A percentile compares a stretch with the other conserved stretches of the same genome.
These are phyloP conservation scores for Ranitomeya imitator DNA, from an alignment of 2,113 vertebrate species.

Conservation along the genomic window DNA sequence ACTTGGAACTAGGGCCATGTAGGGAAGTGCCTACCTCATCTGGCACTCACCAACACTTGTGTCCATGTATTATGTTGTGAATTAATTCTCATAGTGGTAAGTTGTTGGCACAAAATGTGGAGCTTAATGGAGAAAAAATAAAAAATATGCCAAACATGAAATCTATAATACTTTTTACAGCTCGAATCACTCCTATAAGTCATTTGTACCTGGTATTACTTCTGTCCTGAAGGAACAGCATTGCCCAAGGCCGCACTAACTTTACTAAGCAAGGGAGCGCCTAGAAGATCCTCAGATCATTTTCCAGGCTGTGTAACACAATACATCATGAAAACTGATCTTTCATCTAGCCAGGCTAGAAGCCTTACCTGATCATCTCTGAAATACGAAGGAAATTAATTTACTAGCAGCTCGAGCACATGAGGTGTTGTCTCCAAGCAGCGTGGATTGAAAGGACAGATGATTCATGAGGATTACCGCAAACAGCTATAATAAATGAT, in stretches of 20 bases:
- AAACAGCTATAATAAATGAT: background rate
- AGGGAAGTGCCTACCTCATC: too few relatives aligned
- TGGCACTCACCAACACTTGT: too few relatives aligned
- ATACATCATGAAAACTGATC: constrained; percentile 30
- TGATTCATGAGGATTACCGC: background rate
- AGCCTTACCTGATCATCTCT: background rate
- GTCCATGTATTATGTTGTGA: too few relatives aligned
- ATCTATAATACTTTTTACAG: too few relatives aligned
- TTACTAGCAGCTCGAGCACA: background rate
- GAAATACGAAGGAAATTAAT: background rate
- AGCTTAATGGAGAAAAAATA: too few relatives aligned
- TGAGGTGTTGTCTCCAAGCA: background rate
- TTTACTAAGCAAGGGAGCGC: background rate
- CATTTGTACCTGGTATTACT: background rate
- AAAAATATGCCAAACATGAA: too few relatives aligned
- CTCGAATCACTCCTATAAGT: background rate
- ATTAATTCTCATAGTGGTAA: too few relatives aligned
- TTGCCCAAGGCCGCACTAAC: background rate
- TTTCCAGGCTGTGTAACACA: constrained; percentile 2
- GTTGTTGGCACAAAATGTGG: too few relatives aligned
- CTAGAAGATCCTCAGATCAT: background rate
- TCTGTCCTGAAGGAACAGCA: background rate
- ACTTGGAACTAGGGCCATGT: too few relatives aligned
- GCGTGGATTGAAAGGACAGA: background rate
- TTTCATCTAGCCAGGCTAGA: background rate